Conservation (phyloP, 1,140 invertebrate genomes). For the Eumaeus atala region DNA sequence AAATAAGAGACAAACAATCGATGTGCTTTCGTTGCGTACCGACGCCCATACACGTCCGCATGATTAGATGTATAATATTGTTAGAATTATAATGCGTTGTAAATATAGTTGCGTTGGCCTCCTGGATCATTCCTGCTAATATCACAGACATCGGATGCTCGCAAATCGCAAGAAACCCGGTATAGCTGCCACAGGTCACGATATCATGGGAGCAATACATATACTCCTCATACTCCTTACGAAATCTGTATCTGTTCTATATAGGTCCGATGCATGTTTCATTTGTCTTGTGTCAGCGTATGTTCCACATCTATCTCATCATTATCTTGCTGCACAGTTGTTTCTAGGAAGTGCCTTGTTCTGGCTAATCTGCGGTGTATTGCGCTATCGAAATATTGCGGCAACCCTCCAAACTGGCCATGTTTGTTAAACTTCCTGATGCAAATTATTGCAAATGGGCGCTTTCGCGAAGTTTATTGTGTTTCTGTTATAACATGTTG, state of each 20-base stretch:
- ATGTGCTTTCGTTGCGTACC: too few species aligned
- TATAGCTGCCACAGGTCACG: slow-evolving; percentile 25
- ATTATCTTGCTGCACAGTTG: slow-evolving; percentile 26
- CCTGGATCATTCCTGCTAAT: too few species aligned
- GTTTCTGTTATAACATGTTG: neutral
- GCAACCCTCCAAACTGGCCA: slow-evolving; percentile 39
- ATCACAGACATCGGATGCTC: too few species aligned
- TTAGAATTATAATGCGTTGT: too few species aligned
- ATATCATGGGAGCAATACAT: slow-evolving; percentile 31
- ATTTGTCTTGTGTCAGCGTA: slow-evolving; percentile 16
- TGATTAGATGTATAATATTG: too few species aligned
- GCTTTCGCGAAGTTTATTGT: slow-evolving; percentile 25
- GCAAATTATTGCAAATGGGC: slow-evolving; percentile 56
- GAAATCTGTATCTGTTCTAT: slow-evolving; percentile 24
- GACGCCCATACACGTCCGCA: too few species aligned
- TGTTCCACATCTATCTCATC: slow-evolving; percentile 20
- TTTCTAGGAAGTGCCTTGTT: slow-evolving; percentile 39
- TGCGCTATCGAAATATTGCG: slow-evolving; percentile 31
- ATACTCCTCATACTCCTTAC: slow-evolving; percentile 23
- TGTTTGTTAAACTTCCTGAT: slow-evolving; percentile 54
- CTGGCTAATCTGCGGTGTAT: slow-evolving; percentile 31
- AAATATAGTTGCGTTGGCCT: too few species aligned
- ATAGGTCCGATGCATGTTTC: slow-evolving; percentile 22
- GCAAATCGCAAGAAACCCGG: too few species aligned
- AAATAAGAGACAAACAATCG: too few species aligned